Conservation (phyloP, 2,888 invertebrate genomes). For the Rhagophthalmus giganteus region DNA sequence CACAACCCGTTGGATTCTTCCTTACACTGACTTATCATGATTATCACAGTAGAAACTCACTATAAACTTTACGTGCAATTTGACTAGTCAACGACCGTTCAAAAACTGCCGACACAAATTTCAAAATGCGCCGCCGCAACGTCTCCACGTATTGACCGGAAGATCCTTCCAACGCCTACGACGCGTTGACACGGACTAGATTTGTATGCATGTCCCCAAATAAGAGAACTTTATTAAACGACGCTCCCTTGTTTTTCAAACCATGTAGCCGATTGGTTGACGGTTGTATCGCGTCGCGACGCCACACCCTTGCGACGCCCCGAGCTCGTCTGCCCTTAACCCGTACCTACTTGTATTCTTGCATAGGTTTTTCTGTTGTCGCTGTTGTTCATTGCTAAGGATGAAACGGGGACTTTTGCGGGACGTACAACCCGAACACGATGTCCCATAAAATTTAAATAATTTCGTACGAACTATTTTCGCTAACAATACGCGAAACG, state of each 20-base stretch:
- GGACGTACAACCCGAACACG: conserved; percentile 33
- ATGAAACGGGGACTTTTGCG: conserved; percentile 45
- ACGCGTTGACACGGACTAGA: conserved; percentile 33
- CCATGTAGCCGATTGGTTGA: conserved; percentile 34
- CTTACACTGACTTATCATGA: conserved; percentile 51
- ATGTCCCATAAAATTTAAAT: conserved; percentile 33
- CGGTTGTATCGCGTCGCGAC: conserved; percentile 58
- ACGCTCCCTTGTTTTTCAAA: conserved; percentile 34
- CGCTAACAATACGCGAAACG: too few relatives aligned
- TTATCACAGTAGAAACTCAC: conserved; percentile 35
- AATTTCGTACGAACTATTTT: conserved; percentile 26
- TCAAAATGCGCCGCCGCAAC: conserved; percentile 46
- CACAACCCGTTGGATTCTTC: conserved; percentile 43
- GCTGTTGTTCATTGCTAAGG: conserved; percentile 38
- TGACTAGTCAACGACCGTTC: conserved; percentile 28
- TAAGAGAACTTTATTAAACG: conserved; percentile 36
- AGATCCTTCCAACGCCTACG: conserved; percentile 30
- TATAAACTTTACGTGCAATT: conserved; percentile 28
- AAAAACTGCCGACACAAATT: conserved; percentile 25
- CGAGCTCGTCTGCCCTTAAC: conserved; percentile 32
- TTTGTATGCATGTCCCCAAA: conserved; percentile 34
- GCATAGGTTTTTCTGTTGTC: conserved; percentile 30
- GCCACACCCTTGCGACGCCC: conserved; percentile 54
- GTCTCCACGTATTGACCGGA: conserved; percentile 33
- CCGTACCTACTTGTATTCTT: conserved; percentile 18